Evolutionary conservation across 2,113 vertebrate genomes (phyloP).

Genomic region (Phrynosoma blainvillii): DNA sequence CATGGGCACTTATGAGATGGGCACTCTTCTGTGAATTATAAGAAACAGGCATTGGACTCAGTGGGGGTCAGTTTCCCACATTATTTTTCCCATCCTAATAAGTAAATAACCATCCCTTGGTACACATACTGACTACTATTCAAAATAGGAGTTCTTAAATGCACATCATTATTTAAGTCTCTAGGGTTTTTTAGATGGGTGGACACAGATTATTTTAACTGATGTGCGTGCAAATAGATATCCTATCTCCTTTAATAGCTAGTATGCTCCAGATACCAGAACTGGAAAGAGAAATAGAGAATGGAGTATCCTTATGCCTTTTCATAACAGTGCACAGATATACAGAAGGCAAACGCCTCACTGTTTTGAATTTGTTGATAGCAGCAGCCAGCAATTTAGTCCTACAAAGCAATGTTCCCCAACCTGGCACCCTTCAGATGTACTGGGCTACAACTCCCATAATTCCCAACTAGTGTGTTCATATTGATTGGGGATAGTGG

Average conservation of each 20-base stretch:
- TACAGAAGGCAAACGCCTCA: background rate
- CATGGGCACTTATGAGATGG: background rate
- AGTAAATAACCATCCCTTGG: background rate
- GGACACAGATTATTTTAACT: no score
- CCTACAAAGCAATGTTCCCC: constrained; percentile 6
- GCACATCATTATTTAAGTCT: background rate
- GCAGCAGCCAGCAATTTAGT: constrained; percentile 35
- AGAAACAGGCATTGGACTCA: background rate
- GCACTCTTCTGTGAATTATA: background rate
- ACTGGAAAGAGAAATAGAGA: background rate
- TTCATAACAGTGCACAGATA: background rate
- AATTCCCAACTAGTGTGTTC: background rate
- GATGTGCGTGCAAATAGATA: background rate
- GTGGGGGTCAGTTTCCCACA: background rate
- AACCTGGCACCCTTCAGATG: no score
- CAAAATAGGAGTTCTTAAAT: no score
- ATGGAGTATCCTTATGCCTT: background rate
- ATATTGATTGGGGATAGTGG: background rate
- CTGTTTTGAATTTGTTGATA: constrained; percentile 9
- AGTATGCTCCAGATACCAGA: background rate
- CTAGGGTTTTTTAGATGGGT: background rate
- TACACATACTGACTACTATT: background rate
- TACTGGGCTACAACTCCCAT: background rate
- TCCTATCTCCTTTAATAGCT: background rate
- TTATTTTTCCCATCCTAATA: background rate